Conservation (phyloP, 1,140 invertebrate species). For the Radopholus similis region DNA sequence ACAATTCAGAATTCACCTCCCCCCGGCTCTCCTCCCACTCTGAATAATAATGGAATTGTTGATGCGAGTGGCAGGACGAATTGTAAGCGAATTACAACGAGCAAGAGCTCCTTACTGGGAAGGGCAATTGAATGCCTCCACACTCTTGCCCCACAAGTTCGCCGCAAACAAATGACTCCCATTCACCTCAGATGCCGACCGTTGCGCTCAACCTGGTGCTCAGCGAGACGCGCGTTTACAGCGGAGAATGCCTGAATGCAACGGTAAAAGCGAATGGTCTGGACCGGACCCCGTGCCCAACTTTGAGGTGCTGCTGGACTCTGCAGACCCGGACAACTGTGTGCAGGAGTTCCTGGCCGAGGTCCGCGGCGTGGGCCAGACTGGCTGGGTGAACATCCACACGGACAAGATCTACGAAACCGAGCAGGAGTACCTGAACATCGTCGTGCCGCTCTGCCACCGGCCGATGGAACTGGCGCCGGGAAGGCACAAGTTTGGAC, state of each 20-base stretch:
- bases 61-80: background rate
- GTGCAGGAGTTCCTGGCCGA: conserved; percentile 47
- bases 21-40: background rate
- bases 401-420: conserved; percentile 59
- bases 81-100: background rate
- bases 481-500: conserved; percentile 51
- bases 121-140: no score
- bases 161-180: background rate
- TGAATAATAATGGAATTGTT: conserved; percentile 3
- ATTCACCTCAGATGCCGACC: conserved; percentile 46
- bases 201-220: conserved; percentile 49
- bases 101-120: no score
- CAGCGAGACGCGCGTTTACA: conserved; percentile 45
- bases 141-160: no score
- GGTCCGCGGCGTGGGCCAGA: conserved; percentile 47
- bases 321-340: conserved; percentile 49
- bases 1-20: no score
- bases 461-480: conserved; percentile 26
- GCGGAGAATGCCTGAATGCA: conserved; percentile 47
- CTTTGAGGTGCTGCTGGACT: conserved; percentile 45
- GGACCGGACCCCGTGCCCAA: background rate
- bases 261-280: background rate
- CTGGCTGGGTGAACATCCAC: conserved; percentile 57
- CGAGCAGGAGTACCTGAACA: conserved; percentile 47
- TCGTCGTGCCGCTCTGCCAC: conserved; percentile 28